Conservation (phyloP, 1,140 invertebrate species). For the Medauroidea extradentata region DNA sequence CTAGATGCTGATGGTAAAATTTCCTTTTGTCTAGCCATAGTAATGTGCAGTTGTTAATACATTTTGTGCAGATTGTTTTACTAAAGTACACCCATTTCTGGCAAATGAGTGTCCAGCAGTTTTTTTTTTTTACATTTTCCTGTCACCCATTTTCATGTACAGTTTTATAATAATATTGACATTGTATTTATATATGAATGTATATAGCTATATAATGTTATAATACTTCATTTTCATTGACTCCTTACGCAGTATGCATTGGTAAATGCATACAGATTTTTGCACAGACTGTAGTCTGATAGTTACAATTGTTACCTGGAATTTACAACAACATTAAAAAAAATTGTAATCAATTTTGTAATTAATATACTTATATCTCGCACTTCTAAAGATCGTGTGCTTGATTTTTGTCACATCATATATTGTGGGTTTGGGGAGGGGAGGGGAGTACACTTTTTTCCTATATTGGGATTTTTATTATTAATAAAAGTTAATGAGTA, state of each 20-base stretch:
- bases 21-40: background rate
- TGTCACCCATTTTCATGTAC: conserved; percentile 9
- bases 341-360: conserved; percentile 8
- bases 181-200: too few relatives aligned
- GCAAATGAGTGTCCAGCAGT: background rate
- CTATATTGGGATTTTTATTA: conserved; percentile 15
- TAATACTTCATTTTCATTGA: background rate
- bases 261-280: background rate
- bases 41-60: background rate
- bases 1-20: background rate
- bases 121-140: conserved; percentile 6
- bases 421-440: background rate
- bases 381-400: background rate
- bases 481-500: conserved; percentile 7
- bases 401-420: conserved; percentile 4
- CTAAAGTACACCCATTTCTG: background rate
- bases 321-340: conserved; percentile 2
- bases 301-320: conserved; percentile 9
- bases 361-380: background rate
- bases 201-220: conserved; percentile 4
- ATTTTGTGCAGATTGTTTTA: conserved; percentile 9
- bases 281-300: conserved; percentile 5
- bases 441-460: conserved; percentile 1
- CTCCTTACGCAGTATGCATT: background rate
- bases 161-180: conserved; percentile 3